Evolutionary conservation across 2,113 vertebrate genomes (phyloP).

Genomic region (Percina caprodes): DNA sequence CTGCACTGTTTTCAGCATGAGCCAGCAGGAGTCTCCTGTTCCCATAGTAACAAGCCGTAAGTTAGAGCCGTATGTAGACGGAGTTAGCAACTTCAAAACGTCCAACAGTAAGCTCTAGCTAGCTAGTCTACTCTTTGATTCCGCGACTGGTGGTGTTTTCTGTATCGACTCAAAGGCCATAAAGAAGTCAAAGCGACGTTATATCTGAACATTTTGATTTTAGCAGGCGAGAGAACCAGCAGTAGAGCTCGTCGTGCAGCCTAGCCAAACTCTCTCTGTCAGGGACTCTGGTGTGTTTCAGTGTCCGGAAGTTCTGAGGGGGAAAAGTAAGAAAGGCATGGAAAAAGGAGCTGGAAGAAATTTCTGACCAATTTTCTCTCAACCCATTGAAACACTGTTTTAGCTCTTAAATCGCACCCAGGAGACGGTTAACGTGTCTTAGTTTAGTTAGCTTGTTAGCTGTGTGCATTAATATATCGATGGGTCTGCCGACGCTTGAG

Average conservation of each 20-base stretch:
- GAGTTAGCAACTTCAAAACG: conserved; percentile 23
- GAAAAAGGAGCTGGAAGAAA: conserved; percentile 45
- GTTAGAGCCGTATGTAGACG: conserved; percentile 22
- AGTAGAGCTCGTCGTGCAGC: background rate
- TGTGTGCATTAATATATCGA: conserved; percentile 62
- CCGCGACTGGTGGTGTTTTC: background rate
- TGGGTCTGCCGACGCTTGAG: conserved; percentile 97
- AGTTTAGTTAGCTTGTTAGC: background rate
- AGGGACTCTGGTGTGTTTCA: conserved; percentile 35
- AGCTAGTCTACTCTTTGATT: background rate
- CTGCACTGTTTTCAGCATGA: conserved; percentile 43
- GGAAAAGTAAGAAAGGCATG: conserved; percentile 67
- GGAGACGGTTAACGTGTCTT: background rate
- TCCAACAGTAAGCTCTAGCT: background rate
- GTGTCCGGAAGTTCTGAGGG: conserved; percentile 79
- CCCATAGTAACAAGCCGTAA: conserved; percentile 71
- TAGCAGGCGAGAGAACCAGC: background rate
- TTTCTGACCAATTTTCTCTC: background rate
- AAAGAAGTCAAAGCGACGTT: background rate
- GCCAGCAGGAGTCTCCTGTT: conserved; percentile 80
- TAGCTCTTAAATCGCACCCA: background rate
- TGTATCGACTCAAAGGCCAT: background rate
- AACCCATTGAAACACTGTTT: background rate
- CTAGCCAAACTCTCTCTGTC: conserved; percentile 18
- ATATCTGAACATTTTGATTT: background rate